Conservation (phyloP, 2,113 vertebrate genomes). For the Oryzias woworae region DNA sequence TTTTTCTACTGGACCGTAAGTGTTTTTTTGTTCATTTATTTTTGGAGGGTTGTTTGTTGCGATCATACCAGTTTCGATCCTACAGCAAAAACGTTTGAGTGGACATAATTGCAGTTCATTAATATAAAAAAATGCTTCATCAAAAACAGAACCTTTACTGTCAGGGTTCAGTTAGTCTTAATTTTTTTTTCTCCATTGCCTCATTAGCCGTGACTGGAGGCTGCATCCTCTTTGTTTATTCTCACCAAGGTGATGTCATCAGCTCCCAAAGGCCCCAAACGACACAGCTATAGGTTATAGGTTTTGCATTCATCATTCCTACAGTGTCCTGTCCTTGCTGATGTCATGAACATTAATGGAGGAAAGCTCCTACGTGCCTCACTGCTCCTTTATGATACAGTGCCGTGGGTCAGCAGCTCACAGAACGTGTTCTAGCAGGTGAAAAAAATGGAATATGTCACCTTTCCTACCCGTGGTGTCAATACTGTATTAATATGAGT, state of each 20-base stretch:
- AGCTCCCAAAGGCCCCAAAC: constrained; percentile 14
- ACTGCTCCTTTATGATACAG: not conserved
- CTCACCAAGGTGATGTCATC: constrained; percentile 11
- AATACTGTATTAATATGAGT: no score
- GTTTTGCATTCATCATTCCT: constrained; percentile 1
- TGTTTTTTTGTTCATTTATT: not conserved
- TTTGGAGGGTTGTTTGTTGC: not conserved
- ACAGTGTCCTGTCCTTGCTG: constrained; percentile 1
- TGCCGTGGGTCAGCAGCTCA: not conserved
- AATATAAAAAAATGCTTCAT: not conserved
- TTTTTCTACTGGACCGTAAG: no score
- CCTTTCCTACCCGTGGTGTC: no score
- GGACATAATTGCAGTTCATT: constrained; percentile 20
- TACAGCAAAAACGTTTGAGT: not conserved
- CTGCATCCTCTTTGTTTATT: constrained; percentile 2
- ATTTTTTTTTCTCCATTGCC: constrained; percentile 12
- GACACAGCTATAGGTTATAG: constrained; percentile 23
- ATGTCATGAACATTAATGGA: constrained; percentile 4
- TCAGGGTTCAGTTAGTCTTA: constrained; percentile 11
- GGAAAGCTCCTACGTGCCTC: not conserved
- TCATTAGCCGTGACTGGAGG: not conserved
- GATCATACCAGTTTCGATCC: not conserved
- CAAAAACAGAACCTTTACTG: not conserved
- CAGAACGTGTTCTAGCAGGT: not conserved
- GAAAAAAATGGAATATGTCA: no score